Evolutionary conservation across 2,888 invertebrate genomes (phyloP).

Genomic region (Morpho helenor): DNA sequence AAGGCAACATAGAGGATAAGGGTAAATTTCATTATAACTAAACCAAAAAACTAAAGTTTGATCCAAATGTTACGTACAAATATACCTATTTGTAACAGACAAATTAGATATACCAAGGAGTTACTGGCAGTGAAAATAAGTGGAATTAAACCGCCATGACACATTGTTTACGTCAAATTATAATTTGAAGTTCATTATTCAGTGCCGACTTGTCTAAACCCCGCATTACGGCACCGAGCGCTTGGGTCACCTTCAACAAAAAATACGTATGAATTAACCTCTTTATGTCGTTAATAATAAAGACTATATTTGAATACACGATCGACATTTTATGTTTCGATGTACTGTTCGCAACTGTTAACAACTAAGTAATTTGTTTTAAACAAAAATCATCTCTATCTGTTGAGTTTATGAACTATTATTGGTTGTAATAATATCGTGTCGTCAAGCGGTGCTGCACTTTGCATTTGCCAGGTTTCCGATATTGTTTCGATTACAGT

Average conservation of each 20-base stretch:
- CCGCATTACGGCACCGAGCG: constrained; percentile 14
- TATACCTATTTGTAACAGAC: too few relatives aligned
- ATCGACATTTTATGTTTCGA: too few relatives aligned
- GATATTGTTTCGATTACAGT: constrained; percentile 19
- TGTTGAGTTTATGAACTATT: background rate
- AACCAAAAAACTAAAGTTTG: too few relatives aligned
- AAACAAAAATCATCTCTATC: constrained; percentile 1
- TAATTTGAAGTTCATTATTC: constrained; percentile 13
- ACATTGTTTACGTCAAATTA: constrained; percentile 4
- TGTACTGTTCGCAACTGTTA: too few relatives aligned
- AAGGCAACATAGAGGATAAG: too few relatives aligned
- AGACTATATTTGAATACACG: background rate
- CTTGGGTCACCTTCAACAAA: constrained; percentile 18
- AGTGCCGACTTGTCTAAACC: constrained; percentile 8
- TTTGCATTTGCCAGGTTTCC: constrained; percentile 5
- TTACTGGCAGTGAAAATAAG: background rate
- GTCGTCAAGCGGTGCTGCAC: background rate
- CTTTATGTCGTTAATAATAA: background rate
- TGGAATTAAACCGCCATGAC: constrained; percentile 1
- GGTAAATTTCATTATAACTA: too few relatives aligned
- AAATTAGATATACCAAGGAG: too few relatives aligned
- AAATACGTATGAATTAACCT: background rate
- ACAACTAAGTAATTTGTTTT: background rate
- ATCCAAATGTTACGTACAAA: too few relatives aligned
- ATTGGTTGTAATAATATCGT: background rate